Evolutionary conservation across 2,888 invertebrate genomes (phyloP).

Genomic region (Stramonita haemastoma): DNA sequence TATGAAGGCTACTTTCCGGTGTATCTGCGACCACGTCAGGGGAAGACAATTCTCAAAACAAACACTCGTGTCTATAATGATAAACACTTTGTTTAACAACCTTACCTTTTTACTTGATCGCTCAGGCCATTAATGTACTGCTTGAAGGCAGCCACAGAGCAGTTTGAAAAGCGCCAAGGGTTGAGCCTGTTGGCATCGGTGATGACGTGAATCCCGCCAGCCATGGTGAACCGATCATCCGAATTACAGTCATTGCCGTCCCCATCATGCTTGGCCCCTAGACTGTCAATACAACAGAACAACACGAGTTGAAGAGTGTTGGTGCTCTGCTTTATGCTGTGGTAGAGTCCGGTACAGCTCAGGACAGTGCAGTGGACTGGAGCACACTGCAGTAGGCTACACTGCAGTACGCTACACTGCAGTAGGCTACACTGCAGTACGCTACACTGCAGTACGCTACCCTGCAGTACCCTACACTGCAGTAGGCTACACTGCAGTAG

Average conservation of each 20-base stretch:
- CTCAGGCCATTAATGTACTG: constrained; percentile 31
- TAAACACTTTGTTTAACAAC: not conserved
- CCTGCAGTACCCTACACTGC: not conserved
- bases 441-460: not conserved
- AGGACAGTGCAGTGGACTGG: not conserved
- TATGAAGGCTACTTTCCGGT: too few relatives aligned
- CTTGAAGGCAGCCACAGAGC: constrained; percentile 50
- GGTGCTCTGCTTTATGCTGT: too few relatives aligned
- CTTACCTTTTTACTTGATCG: not conserved
- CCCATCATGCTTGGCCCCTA: constrained; percentile 67
- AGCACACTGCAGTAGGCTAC: not conserved
- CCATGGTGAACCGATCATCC: constrained; percentile 63
- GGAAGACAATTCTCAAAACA: not conserved
- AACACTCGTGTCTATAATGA: not conserved
- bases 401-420: not conserved
- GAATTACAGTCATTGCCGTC: constrained; percentile 60
- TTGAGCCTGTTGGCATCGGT: constrained; percentile 48
- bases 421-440: not conserved
- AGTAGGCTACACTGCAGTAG: too few relatives aligned
- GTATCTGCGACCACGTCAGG: not conserved
- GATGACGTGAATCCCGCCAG: constrained; percentile 42
- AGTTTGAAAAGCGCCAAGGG: constrained; percentile 65
- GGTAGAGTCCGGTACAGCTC: too few relatives aligned
- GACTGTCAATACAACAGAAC: constrained; percentile 51
- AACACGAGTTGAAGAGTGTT: not conserved